Percentiles rank a stretch among this genome's conserved stretches.
These are phyloP conservation scores for Enoplosus armatus DNA, from an alignment of 2,797 vertebrate species.

Conservation along the genomic window DNA sequence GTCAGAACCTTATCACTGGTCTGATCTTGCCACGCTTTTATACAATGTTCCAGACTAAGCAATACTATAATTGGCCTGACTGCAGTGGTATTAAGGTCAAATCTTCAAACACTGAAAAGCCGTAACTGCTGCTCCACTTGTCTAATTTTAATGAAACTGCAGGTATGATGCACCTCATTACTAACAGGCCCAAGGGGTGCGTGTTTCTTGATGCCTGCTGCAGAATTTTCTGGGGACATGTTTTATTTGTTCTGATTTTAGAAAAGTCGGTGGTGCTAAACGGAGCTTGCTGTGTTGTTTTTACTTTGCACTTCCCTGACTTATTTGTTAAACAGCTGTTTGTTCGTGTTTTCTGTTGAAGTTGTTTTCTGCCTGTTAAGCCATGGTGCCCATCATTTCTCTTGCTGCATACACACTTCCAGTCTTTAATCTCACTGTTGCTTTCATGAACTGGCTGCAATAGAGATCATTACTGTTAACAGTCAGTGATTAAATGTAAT, in stretches of 20 bases:
- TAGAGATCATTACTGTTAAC: background rate
- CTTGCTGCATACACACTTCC: background rate
- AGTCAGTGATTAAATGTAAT: background rate
- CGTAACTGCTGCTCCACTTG: background rate
- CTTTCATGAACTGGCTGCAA: background rate
- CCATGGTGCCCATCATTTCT: background rate
- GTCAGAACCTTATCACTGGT: background rate
- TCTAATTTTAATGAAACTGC: slow-evolving; percentile 7
- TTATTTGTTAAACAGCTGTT: background rate
- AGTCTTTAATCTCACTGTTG: background rate
- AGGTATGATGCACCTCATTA: slow-evolving; percentile 7
- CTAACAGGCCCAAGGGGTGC: too few species aligned
- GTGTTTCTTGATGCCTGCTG: background rate
- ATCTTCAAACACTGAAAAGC: background rate
- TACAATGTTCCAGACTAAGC: background rate
- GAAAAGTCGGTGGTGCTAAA: background rate
- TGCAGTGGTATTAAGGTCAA: background rate
- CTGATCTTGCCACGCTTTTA: background rate
- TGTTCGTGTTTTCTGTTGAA: background rate
- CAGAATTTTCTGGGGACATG: slow-evolving; percentile 3
- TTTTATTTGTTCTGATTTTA: background rate
- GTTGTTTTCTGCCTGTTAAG: background rate
- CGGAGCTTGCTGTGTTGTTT: background rate
- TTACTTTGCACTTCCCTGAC: background rate
- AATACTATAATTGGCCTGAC: background rate